Evolutionary conservation across 2,113 vertebrate genomes (phyloP).

Genomic region (Sinocyclocheilus anophthalmus): DNA sequence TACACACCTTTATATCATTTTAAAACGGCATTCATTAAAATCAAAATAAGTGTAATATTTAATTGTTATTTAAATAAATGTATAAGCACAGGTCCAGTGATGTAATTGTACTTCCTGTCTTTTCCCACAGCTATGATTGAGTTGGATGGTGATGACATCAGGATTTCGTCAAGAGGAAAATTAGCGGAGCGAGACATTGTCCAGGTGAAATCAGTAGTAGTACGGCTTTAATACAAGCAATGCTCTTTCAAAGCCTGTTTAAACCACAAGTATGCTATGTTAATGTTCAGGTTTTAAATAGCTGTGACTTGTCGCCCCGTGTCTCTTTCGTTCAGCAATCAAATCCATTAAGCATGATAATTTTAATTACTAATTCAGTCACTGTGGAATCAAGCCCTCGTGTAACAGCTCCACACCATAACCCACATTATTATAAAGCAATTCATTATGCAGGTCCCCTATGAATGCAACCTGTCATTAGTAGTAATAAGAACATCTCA

Average conservation of each 20-base stretch:
- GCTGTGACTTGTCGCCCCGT: neutral
- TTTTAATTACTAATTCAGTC: constrained; percentile 26
- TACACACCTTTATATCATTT: neutral
- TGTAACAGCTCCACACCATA: constrained; percentile 23
- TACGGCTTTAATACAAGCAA: neutral
- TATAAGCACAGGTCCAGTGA: neutral
- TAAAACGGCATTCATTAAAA: neutral
- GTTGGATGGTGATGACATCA: constrained; percentile 90
- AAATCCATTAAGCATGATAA: constrained; percentile 2
- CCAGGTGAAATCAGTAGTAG: constrained; percentile 78
- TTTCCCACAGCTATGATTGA: constrained; percentile 88
- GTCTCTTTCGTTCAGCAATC: constrained; percentile 31
- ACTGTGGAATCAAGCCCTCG: constrained; percentile 24
- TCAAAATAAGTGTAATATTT: neutral
- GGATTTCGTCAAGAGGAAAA: constrained; percentile 90
- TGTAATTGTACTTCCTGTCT: neutral
- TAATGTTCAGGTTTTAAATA: neutral
- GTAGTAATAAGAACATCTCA: neutral
- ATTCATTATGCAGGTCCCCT: constrained; percentile 34
- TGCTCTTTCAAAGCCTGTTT: neutral
- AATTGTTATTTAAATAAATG: neutral
- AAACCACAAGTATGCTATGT: neutral
- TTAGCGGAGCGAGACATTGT: constrained; percentile 92
- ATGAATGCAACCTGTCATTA: constrained; percentile 35
- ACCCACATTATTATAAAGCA: constrained; percentile 30